Percentiles rank a stretch among this genome's conserved stretches.
phyloP scores from a whole-genome alignment of 2,888 invertebrate species.

The Ochropleura leucogaster region DNA sequence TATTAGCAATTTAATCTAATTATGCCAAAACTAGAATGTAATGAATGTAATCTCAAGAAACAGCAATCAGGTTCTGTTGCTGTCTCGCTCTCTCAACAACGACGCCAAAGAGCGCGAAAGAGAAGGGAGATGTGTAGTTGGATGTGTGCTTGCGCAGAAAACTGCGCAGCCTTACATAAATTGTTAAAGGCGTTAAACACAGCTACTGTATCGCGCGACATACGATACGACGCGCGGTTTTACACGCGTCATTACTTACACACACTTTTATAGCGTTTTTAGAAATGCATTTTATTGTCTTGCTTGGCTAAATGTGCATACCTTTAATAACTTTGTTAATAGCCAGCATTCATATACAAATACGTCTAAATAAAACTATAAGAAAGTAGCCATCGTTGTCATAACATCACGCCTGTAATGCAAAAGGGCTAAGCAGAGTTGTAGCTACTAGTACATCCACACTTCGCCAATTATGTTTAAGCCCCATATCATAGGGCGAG shows the following conservation, averaged over 20 bases:
- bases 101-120: constrained; percentile 23
- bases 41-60: constrained; percentile 63
- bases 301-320: too few species aligned
- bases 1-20: constrained; percentile 66
- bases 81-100: neutral
- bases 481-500: too few species aligned
- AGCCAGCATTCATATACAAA: too few species aligned
- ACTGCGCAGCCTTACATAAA: constrained; percentile 59
- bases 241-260: constrained; percentile 31
- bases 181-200: constrained; percentile 59
- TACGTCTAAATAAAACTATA: too few species aligned
- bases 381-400: too few species aligned
- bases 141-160: constrained; percentile 59
- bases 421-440: too few species aligned
- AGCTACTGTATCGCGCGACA: constrained; percentile 59
- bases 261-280: neutral
- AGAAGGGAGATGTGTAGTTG: constrained; percentile 26
- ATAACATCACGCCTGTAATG: too few species aligned
- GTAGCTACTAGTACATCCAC: too few species aligned
- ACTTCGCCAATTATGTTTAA: too few species aligned
- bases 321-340: too few species aligned
- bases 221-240: constrained; percentile 51
- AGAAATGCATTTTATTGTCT: neutral
- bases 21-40: constrained; percentile 66
- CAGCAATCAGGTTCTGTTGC: constrained; percentile 57